phyloP scores from a whole-genome alignment of 2,888 invertebrate genomes.

The Metellina segmentata region DNA sequence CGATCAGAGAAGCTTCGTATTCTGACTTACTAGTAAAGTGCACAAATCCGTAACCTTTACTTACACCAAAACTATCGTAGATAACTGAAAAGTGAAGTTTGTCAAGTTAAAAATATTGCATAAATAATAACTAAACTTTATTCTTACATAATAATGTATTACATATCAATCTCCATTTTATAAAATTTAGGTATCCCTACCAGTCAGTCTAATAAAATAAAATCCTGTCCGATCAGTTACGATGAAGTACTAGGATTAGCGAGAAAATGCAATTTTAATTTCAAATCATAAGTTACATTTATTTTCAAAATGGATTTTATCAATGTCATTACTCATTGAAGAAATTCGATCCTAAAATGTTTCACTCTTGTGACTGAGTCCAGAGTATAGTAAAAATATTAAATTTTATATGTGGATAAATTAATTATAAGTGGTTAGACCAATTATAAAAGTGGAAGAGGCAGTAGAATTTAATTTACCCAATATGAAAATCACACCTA shows the following conservation, averaged over 20 bases:
- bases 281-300: not conserved
- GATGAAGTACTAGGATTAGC: not conserved
- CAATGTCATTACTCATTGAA: not conserved
- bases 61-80: conserved; percentile 92
- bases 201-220: no score
- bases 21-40: conserved; percentile 92
- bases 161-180: no score
- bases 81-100: conserved; percentile 85
- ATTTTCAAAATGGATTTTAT: not conserved
- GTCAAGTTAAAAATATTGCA: not conserved
- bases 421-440: no score
- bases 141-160: no score
- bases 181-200: no score
- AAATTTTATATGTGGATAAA: no score
- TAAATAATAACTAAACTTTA: conserved; percentile 1
- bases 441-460: conserved; percentile 78
- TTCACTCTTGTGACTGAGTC: no score
- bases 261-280: not conserved
- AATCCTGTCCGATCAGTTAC: no score
- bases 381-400: no score
- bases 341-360: not conserved
- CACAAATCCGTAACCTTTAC: conserved; percentile 97
- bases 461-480: conserved; percentile 10
- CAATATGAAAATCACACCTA: not conserved
- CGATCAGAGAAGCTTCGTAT: conserved; percentile 93